Evolutionary conservation across 2,797 vertebrate species (phyloP).

Genomic region (Morus bassanus): DNA sequence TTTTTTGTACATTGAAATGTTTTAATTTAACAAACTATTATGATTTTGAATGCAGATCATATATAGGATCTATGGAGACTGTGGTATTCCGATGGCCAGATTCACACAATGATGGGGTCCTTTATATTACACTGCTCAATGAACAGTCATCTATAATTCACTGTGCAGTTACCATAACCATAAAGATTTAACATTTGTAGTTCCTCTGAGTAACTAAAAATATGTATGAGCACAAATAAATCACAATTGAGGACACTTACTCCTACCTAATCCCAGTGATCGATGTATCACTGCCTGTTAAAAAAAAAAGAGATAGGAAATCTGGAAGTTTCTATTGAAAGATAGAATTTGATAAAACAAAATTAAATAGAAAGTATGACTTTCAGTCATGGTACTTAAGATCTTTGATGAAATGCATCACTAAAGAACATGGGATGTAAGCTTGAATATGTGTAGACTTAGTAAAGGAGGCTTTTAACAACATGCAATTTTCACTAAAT

Average conservation of each 20-base stretch:
- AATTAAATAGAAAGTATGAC: not conserved
- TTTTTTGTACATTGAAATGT: not conserved
- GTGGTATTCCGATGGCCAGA: not conserved
- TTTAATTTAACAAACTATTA: conserved; percentile 17
- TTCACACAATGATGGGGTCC: not conserved
- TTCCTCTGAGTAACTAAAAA: conserved; percentile 19
- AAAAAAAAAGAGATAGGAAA: conserved; percentile 6
- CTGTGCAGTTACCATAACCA: conserved; percentile 6
- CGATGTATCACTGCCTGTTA: not conserved
- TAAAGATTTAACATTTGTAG: conserved; percentile 14
- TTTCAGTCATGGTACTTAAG: not conserved
- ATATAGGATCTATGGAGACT: not conserved
- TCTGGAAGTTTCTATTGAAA: not conserved
- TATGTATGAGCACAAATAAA: not conserved
- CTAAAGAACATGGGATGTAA: not conserved
- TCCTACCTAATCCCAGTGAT: not conserved
- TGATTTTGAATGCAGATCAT: not conserved
- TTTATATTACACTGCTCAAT: not conserved
- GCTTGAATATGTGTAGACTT: not conserved
- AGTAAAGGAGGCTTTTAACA: not conserved
- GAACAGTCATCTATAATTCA: conserved; percentile 29
- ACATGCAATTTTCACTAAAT: not conserved
- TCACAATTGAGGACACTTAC: not conserved
- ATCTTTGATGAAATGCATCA: not conserved
- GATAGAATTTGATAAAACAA: not conserved